Conservation (phyloP, 1,140 invertebrate species). For the Cardiocondyla obscurior region DNA sequence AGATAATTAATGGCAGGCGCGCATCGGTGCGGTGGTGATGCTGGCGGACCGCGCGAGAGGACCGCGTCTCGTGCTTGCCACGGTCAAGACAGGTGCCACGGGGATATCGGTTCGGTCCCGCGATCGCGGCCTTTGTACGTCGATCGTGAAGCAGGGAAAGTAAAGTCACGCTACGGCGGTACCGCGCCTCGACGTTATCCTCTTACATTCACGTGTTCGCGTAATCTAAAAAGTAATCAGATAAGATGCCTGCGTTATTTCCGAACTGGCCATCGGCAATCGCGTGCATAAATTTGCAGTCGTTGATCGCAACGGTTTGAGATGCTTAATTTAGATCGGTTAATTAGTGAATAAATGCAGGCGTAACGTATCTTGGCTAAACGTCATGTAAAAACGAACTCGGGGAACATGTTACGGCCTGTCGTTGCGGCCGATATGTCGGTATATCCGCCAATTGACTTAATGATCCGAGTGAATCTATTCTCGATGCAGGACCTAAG, state of each 20-base stretch:
- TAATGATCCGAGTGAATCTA: slow-evolving; percentile 72
- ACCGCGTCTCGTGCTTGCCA: slow-evolving; percentile 24
- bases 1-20: slow-evolving; percentile 64
- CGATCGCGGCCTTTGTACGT: slow-evolving; percentile 20
- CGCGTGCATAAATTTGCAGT: not conserved
- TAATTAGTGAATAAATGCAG: too few species aligned
- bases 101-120: slow-evolving; percentile 30
- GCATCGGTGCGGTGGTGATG: slow-evolving; percentile 37
- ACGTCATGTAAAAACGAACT: not conserved
- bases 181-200: slow-evolving; percentile 8
- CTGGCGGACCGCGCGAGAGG: not conserved
- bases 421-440: slow-evolving; percentile 25
- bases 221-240: slow-evolving; percentile 6
- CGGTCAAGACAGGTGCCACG: slow-evolving; percentile 54
- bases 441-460: slow-evolving; percentile 69
- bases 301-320: not conserved
- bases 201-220: not conserved
- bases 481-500: slow-evolving; percentile 69
- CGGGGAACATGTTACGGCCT: too few species aligned
- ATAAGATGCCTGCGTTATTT: not conserved
- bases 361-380: not conserved
- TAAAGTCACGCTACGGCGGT: not conserved
- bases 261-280: not conserved
- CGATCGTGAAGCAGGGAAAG: slow-evolving; percentile 8
- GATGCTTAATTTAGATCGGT: not conserved